Evolutionary conservation across 2,797 vertebrate species (phyloP).

Genomic region (Melopsittacus undulatus): DNA sequence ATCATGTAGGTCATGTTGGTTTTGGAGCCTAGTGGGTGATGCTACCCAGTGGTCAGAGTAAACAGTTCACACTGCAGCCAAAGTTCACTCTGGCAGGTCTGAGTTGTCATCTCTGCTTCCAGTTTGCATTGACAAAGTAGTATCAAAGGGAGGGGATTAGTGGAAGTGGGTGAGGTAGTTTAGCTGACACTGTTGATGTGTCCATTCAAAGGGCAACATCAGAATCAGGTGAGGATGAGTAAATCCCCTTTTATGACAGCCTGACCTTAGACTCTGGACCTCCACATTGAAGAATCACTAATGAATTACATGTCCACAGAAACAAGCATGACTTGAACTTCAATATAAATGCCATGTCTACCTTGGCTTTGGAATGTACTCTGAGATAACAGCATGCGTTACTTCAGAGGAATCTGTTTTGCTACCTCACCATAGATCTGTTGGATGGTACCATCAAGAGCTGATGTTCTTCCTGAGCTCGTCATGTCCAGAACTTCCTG

Average conservation of each 20-base stretch:
- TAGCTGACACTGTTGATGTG: slow-evolving; percentile 31
- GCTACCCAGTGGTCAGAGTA: neutral
- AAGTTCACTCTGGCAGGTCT: slow-evolving; percentile 48
- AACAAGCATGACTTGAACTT: neutral
- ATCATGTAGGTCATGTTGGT: slow-evolving; percentile 42
- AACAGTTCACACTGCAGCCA: slow-evolving; percentile 51
- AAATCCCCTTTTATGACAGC: slow-evolving; percentile 38
- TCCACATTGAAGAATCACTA: neutral
- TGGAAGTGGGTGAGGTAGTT: neutral
- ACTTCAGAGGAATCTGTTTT: neutral
- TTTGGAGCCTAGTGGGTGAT: slow-evolving; percentile 36
- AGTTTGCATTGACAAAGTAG: slow-evolving; percentile 17
- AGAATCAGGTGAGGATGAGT: slow-evolving; percentile 38
- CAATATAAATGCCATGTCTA: neutral
- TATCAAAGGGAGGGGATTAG: neutral
- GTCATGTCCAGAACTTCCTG: neutral
- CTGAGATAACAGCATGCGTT: neutral
- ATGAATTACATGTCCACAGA: neutral
- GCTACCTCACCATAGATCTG: neutral
- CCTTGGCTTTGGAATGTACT: neutral
- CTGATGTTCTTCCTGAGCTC: neutral
- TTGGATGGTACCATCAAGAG: neutral
- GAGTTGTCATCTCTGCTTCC: slow-evolving; percentile 46
- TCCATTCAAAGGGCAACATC: slow-evolving; percentile 65
- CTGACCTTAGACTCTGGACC: slow-evolving; percentile 63